Percentiles rank a stretch among this genome's conserved stretches.
Conservation (phyloP, 2,113 vertebrate species). For the pig (Sus scrofa) region T2T-Sscrofa CM000825.6:76200001-76200500, state of each 20-base stretch:
- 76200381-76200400: not conserved
- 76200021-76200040: not conserved
- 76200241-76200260: not conserved
- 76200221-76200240: conserved; percentile 17
- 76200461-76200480: not conserved
- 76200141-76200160: not conserved
- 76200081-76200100: not conserved
- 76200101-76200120: not conserved
- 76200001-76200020: not conserved
- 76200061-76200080: too few relatives aligned
- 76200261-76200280: not conserved
- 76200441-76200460: not conserved
- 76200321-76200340: not conserved
- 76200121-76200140: not conserved
- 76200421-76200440: conserved; percentile 6
- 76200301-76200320: not conserved
- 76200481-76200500: not conserved
- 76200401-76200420: not conserved
- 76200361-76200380: conserved; percentile 7
- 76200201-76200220: not conserved
- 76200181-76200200: not conserved
- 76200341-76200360: not conserved
- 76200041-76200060: not conserved
- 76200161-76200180: not conserved
- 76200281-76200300: not conserved